Base-by-base conservation (phyloP, 2,888 invertebrate species). In the Hydropsyche betteni region DNA sequence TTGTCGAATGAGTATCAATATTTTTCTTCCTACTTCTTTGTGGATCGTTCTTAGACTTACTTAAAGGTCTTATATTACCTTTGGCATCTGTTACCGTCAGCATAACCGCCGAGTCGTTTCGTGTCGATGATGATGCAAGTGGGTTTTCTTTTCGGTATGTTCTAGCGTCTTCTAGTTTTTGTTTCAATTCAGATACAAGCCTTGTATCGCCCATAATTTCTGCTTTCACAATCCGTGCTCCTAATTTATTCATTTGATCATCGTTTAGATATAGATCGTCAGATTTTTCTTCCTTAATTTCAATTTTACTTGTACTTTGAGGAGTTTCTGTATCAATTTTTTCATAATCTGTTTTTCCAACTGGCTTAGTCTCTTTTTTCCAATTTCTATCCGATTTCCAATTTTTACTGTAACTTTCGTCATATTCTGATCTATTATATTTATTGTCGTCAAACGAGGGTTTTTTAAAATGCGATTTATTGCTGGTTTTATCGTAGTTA, bases 211-310 rank as follows among this genome's bases (percentile, higher is more conserved):
- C 98, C 89, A 96, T 90, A 81, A 99, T 91, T 89, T 99, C 97
- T 12, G 98, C 98, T 87, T 97, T 97, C 0, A 99, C 87, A 79
- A 97, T 90, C 86, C 94, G 96, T 1, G 98, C 96, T 55, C 92
- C 96, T 58, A 99, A 84, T 81, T 92, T 91, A 85, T 99, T 99
- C 89, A 97, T 91, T 84, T 98, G 94, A 80, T 92, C 91, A 84
- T 94, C 93, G 64, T 91, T 91, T 16, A 94, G 84, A 80, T 89
- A 87, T 64, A 64, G 33, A 61, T 61, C 24, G 6, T 75, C 38
- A 2, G 24, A 55, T 55, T 55, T 51, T 53, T 36, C 33, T 51
- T 51, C 12, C 44, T 68, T 51, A 3, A 51, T 16, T 55, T 52
- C 53, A 44, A 36, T 68, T 61, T 33, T 64, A 76, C 36, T 80